A percentile compares a stretch with the other conserved stretches of the same genome.
These are phyloP conservation scores for Bombus confusus DNA, from an alignment of 1,140 invertebrate species.

Conservation along the genomic window DNA sequence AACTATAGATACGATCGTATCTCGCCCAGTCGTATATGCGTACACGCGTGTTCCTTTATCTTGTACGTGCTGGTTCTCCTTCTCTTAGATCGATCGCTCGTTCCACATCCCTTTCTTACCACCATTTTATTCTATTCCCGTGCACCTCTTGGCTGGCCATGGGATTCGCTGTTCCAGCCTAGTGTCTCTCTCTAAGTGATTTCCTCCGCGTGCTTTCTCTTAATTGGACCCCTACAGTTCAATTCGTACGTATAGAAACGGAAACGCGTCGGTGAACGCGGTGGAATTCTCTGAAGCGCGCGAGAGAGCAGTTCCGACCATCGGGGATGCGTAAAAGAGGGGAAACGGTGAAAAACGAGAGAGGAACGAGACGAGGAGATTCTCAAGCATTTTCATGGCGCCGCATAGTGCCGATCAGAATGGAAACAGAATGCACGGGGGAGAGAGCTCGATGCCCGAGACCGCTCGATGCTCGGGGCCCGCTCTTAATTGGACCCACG, in stretches of 20 bases:
- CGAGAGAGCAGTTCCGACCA: background rate
- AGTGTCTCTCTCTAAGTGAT: constrained; percentile 71
- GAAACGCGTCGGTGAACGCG: constrained; percentile 66
- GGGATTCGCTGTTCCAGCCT: constrained; percentile 7
- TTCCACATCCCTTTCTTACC: background rate
- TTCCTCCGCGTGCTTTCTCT: constrained; percentile 78
- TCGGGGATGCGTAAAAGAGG: background rate
- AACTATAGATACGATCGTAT: constrained; percentile 72
- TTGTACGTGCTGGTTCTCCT: background rate
- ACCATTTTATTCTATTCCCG: background rate
- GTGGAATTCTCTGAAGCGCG: constrained; percentile 55
- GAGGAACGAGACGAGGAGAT: constrained; percentile 12
- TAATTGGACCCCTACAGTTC: constrained; percentile 75
- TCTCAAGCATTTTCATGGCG: constrained; percentile 63
- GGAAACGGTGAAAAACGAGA: constrained; percentile 5
- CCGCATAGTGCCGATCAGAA: constrained; percentile 40
- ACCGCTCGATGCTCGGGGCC: background rate
- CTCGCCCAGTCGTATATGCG: constrained; percentile 3
- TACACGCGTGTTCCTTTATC: background rate
- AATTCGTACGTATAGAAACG: constrained; percentile 71
- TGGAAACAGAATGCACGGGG: constrained; percentile 46
- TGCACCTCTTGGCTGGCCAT: background rate
- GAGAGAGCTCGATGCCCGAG: background rate
- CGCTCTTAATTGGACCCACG: constrained; percentile 40
- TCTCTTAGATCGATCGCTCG: background rate